These are phyloP conservation scores for Chaenodraco wilsoni DNA, from an alignment of 2,797 vertebrate species.

Conservation along the genomic window DNA sequence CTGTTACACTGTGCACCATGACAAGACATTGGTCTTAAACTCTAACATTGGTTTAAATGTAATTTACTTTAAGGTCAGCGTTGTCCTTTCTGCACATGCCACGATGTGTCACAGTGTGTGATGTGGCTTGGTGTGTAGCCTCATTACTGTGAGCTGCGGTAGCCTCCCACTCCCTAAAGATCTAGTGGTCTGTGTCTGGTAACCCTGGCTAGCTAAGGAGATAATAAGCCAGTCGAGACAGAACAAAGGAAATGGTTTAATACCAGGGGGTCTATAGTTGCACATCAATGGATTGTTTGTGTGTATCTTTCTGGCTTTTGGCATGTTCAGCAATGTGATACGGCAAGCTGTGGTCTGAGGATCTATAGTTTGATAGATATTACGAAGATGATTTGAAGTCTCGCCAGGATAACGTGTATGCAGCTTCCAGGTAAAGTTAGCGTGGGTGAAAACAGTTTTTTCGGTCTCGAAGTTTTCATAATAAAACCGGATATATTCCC, in stretches of 20 bases:
- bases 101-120: conserved; percentile 21
- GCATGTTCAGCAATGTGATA: background rate
- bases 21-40: conserved; percentile 19
- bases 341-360: background rate
- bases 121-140: conserved; percentile 50
- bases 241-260: conserved; percentile 37
- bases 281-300: background rate
- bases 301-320: background rate
- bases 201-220: conserved; percentile 25
- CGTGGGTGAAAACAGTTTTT: too few species aligned
- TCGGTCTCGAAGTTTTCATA: too few species aligned
- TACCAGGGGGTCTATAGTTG: conserved; percentile 18
- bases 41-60: conserved; percentile 31
- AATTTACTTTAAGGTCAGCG: conserved; percentile 31
- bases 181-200: conserved; percentile 32
- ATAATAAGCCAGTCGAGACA: conserved; percentile 47
- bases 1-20: background rate
- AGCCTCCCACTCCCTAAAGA: conserved; percentile 43
- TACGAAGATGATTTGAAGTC: too few species aligned
- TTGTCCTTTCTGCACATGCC: conserved; percentile 15
- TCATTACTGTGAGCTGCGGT: conserved; percentile 64
- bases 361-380: too few species aligned
- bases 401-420: too few species aligned
- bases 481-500: too few species aligned
- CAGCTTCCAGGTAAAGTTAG: too few species aligned